A percentile compares a stretch with the other conserved stretches of the same genome.
Evolutionary conservation across 2,888 invertebrate genomes (phyloP).

Genomic region (Eupithecia insigniata): DNA sequence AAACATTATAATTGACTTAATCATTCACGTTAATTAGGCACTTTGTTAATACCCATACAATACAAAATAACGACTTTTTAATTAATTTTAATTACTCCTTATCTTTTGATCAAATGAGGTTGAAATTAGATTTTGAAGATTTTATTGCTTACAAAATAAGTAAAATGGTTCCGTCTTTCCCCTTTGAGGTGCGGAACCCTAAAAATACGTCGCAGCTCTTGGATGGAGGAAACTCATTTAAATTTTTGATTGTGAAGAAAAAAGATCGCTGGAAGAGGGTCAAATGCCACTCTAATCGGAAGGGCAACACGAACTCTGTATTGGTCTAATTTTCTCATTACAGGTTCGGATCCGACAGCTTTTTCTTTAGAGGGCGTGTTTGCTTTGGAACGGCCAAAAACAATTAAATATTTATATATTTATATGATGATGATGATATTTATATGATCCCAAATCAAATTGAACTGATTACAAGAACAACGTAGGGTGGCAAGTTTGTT

Average conservation of each 20-base stretch:
- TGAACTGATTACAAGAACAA: constrained; percentile 1
- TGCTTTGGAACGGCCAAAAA: background rate
- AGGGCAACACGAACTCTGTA: constrained; percentile 64
- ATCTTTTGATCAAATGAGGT: background rate
- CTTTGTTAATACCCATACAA: background rate
- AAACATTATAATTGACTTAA: background rate
- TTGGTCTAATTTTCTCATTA: constrained; percentile 46
- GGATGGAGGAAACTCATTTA: constrained; percentile 77
- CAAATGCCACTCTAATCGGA: constrained; percentile 66
- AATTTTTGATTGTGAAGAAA: constrained; percentile 78
- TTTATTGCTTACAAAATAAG: background rate
- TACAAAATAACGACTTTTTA: background rate
- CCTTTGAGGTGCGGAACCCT: background rate
- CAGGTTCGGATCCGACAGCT: background rate
- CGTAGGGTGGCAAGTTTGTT: constrained; percentile 1
- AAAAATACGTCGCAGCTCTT: constrained; percentile 66
- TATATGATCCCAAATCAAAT: constrained; percentile 2
- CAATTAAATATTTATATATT: constrained; percentile 4
- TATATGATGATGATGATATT: too few species aligned
- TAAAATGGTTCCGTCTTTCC: constrained; percentile 1
- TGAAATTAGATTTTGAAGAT: background rate
- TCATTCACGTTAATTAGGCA: background rate
- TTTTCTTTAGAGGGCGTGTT: background rate
- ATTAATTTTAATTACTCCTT: background rate
- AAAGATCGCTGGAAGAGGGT: constrained; percentile 57